Evolutionary conservation across 2,797 vertebrate species (phyloP), one percentile per base, ranked within the genome.

Genomic region (Sternotherus odoratus): DNA sequence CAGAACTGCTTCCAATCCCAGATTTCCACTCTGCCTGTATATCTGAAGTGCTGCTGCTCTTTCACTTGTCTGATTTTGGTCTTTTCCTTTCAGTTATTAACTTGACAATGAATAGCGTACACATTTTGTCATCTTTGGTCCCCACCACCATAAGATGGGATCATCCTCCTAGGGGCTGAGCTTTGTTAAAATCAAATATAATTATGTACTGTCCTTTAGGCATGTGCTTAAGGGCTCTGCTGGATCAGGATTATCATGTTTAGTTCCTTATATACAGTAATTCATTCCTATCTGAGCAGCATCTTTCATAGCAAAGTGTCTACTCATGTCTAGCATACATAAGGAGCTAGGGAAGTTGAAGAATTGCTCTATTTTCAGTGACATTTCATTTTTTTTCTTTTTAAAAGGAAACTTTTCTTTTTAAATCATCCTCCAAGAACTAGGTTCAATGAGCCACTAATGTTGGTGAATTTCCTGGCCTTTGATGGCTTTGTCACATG

Each of bases 361-460:
- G 33, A 7, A 28, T 26, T 39, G 2, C 28, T 75, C 3, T 48
- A 3, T 36, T 1, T 51, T 39, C 66, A 69, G 66, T 24, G 36
- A 24, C 17, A 36, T 69, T 7, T 4, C 13, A 33, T 11, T 60
- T n/a, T 43, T 43, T 5, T 0, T 78, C 77, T 54, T 9, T 30
- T 10, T 7, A 57, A 1, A 1, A 9, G 15, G 3, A 21, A 69
- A 66, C 13, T 54, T 33, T 8, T 2, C 1, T 66, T 66, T 66
- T 39, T 69, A 1, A 15, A 3, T 1, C 10, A 9, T 17, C 8
- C n/a, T 54, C 3, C 3, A 49, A 24, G 43, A 30, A 13, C 0
- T 5, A 1, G 7, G 30, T 3, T 13, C 6, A 8, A 26, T 28
- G 43, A 48, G 39, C 69, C 23, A 74, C 24, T 74, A 26, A 74